phyloP scores from a whole-genome alignment of 2,797 vertebrate species.

The Poliocrania exsul region DNA sequence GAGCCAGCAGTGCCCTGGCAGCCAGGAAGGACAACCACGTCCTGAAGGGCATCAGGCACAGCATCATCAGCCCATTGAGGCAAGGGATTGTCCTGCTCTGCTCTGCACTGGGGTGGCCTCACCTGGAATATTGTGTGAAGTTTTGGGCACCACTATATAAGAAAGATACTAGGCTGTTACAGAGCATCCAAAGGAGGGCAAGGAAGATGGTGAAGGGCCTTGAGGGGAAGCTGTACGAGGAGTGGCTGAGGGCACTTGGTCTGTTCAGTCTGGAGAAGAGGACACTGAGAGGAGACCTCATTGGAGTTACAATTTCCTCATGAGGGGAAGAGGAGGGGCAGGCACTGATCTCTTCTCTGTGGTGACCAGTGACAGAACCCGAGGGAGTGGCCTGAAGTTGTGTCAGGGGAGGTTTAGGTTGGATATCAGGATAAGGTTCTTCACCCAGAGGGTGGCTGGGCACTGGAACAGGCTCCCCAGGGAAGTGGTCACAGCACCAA shows the following conservation, averaged over 20 bases:
- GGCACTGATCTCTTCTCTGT: neutral
- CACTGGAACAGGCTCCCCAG: neutral
- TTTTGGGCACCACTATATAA: neutral
- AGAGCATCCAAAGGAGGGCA: neutral
- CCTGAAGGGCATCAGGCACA: neutral
- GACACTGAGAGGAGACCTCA: neutral
- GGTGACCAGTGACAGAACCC: neutral
- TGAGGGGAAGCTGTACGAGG: neutral
- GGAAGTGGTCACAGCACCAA: neutral
- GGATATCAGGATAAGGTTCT: neutral
- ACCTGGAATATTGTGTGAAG: neutral
- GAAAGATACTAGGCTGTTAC: neutral
- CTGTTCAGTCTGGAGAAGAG: neutral
- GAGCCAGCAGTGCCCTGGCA: neutral
- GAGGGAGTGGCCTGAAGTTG: neutral
- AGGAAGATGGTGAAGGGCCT: neutral
- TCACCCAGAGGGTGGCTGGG: neutral
- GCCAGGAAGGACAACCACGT: neutral
- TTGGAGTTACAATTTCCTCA: neutral
- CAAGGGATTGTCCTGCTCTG: neutral
- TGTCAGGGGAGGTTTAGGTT: too few relatives aligned
- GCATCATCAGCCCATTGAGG: rapidly evolving
- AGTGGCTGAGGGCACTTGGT: neutral
- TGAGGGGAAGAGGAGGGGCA: neutral
- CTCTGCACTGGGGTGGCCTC: neutral